These are phyloP conservation scores for Oncorhynchus keta DNA, from an alignment of 2,113 vertebrate genomes.

Conservation along the genomic window DNA sequence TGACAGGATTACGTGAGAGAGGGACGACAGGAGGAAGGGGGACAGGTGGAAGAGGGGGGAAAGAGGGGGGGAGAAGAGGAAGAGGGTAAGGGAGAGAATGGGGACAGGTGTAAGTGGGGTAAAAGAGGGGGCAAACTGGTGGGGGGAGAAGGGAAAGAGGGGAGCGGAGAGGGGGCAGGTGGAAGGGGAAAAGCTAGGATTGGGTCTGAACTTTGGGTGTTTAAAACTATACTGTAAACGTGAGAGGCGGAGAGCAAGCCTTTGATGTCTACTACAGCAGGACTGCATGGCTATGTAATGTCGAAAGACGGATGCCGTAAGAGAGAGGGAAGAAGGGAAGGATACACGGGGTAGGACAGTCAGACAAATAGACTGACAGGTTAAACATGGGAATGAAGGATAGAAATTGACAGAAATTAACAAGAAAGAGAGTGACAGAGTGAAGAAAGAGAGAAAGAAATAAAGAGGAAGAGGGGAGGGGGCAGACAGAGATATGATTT, in stretches of 20 bases:
- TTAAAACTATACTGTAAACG: background rate
- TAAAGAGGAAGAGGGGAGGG: background rate
- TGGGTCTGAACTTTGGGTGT: too few relatives aligned
- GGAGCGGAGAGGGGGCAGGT: too few relatives aligned
- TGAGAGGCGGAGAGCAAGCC: background rate
- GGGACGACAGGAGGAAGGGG: background rate
- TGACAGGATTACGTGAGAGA: conserved; percentile 34
- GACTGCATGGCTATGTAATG: background rate
- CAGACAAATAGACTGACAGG: background rate
- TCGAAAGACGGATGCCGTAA: background rate
- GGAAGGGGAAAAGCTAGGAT: conserved; percentile 13
- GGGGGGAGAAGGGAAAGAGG: conserved; percentile 2
- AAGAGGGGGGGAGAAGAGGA: background rate
- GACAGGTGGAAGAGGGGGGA: conserved; percentile 3
- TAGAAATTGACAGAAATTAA: background rate
- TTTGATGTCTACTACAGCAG: background rate
- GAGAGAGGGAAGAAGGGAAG: background rate
- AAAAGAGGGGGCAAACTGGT: conserved; percentile 7
- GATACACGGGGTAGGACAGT: background rate
- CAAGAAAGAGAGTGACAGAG: background rate
- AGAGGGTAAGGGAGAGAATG: background rate
- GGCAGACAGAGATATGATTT: too few relatives aligned
- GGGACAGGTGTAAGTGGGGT: background rate
- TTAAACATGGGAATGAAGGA: background rate
- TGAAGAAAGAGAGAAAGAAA: background rate